phyloP scores from a whole-genome alignment of 1,140 invertebrate species.

The Zaprionus camerounensis region DNA sequence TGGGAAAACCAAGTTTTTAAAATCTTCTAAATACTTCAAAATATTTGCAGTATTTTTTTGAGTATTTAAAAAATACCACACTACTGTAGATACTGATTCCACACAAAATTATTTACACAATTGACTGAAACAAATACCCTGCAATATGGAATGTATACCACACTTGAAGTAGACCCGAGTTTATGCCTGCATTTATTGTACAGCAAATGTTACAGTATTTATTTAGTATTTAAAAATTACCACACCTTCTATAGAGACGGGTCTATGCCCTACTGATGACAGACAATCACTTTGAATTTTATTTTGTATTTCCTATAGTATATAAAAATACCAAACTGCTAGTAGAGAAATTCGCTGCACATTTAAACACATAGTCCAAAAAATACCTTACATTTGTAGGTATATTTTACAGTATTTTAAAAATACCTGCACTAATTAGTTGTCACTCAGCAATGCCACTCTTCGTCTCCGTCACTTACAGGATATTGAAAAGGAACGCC shows the following conservation, averaged over 20 bases:
- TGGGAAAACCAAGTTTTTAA: not conserved
- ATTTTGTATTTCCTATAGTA: not conserved
- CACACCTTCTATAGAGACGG: too few relatives aligned
- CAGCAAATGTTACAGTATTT: too few relatives aligned
- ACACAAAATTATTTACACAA: too few relatives aligned
- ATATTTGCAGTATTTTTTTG: not conserved
- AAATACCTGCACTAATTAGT: not conserved
- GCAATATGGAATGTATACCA: too few relatives aligned
- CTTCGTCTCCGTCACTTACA: not conserved
- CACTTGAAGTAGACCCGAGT: too few relatives aligned
- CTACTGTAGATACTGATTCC: too few relatives aligned
- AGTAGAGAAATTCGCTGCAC: too few relatives aligned
- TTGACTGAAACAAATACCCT: too few relatives aligned
- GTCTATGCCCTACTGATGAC: too few relatives aligned
- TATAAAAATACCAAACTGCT: not conserved
- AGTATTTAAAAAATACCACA: not conserved
- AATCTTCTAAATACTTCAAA: not conserved
- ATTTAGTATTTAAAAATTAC: too few relatives aligned
- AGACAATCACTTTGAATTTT: not conserved
- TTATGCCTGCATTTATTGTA: too few relatives aligned
- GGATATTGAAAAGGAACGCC: conserved; percentile 36
- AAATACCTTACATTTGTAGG: not conserved
- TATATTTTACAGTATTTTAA: not conserved
- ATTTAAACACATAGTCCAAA: not conserved
- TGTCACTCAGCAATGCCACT: conserved; percentile 3